phyloP scores from a whole-genome alignment of 2,888 invertebrate genomes.

The Helicoverpa assulta region DNA sequence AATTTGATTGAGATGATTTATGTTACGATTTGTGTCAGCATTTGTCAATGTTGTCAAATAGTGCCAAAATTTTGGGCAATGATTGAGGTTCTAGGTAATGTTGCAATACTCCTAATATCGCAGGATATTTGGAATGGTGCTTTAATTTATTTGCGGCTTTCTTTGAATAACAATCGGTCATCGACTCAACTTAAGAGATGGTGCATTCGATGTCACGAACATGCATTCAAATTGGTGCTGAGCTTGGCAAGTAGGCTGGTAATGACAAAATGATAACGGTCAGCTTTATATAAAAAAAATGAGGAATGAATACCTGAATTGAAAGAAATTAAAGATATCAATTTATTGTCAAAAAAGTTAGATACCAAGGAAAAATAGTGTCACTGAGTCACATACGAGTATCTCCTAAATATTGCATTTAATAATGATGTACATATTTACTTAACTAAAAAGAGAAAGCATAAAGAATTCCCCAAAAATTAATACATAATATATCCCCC shows the following conservation, averaged over 20 bases:
- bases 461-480: background rate
- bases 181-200: conserved; percentile 19
- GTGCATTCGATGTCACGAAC: conserved; percentile 42
- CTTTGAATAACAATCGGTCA: conserved; percentile 11
- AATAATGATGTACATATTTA: background rate
- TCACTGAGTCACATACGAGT: too few relatives aligned
- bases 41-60: background rate
- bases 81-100: background rate
- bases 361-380: too few relatives aligned
- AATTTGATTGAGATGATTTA: background rate
- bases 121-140: background rate
- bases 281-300: background rate
- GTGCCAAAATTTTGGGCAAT: background rate
- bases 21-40: background rate
- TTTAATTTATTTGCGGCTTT: background rate
- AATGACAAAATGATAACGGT: conserved; percentile 17
- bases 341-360: too few relatives aligned
- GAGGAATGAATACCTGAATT: too few relatives aligned
- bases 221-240: conserved; percentile 34
- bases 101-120: background rate
- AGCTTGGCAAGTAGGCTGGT: conserved; percentile 5
- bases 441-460: too few relatives aligned
- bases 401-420: too few relatives aligned
- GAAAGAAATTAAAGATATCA: too few relatives aligned
- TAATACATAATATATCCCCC: background rate